These are phyloP conservation scores for Colletes gigas DNA, from an alignment of 1,140 invertebrate species.

Conservation along the genomic window DNA sequence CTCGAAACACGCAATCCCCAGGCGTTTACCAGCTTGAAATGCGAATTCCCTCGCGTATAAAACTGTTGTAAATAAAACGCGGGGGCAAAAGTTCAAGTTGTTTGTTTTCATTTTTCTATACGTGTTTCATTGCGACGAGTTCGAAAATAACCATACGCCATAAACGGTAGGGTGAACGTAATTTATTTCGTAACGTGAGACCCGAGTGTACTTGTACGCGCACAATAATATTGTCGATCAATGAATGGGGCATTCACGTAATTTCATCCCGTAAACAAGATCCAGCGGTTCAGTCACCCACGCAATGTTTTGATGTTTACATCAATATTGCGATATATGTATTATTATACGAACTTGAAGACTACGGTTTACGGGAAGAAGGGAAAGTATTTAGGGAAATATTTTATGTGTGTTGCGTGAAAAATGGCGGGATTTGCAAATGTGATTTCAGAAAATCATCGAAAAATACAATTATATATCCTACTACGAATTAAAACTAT, in stretches of 20 bases:
- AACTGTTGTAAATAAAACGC: constrained; percentile 5
- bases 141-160: constrained; percentile 30
- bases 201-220: constrained; percentile 34
- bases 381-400: not conserved
- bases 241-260: constrained; percentile 44
- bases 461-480: too few relatives aligned
- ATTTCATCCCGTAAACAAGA: constrained; percentile 42
- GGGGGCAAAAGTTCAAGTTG: not conserved
- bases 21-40: too few relatives aligned
- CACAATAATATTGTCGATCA: constrained; percentile 42
- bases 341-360: constrained; percentile 19
- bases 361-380: not conserved
- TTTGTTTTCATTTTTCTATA: not conserved
- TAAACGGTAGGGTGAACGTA: constrained; percentile 16
- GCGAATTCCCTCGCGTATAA: too few relatives aligned
- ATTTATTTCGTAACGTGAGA: constrained; percentile 38
- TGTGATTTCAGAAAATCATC: not conserved
- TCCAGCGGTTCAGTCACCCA: constrained; percentile 24
- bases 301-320: constrained; percentile 6
- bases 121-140: not conserved
- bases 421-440: not conserved
- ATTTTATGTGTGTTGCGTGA: not conserved
- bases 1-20: too few relatives aligned
- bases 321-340: not conserved
- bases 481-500: too few relatives aligned